Percentiles rank a stretch among this genome's conserved stretches.
Evolutionary conservation across 2,113 vertebrate genomes (phyloP).

Genomic region (Dipodomys stephensi): DNA sequence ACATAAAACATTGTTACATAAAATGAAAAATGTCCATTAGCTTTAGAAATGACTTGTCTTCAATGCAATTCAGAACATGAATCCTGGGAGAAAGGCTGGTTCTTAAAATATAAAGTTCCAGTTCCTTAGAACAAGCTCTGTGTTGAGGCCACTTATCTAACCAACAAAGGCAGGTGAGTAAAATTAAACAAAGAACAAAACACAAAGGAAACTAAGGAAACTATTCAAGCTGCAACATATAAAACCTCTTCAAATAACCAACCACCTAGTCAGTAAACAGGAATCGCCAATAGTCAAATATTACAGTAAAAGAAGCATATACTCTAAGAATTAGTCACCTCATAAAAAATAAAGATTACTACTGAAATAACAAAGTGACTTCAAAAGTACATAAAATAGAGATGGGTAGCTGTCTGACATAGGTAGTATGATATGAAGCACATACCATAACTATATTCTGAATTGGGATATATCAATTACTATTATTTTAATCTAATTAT

Average conservation of each 20-base stretch:
- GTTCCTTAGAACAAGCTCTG: neutral
- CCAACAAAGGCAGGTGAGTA: neutral
- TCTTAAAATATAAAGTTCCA: slow-evolving; percentile 53
- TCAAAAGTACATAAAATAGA: slow-evolving; percentile 43
- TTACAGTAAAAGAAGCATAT: neutral
- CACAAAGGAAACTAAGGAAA: neutral
- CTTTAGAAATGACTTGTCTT: slow-evolving; percentile 30
- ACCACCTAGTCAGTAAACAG: neutral
- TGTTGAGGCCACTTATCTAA: slow-evolving; percentile 4
- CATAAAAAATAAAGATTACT: slow-evolving; percentile 40
- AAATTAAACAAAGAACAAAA: slow-evolving; percentile 53
- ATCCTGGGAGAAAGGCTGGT: slow-evolving; percentile 35
- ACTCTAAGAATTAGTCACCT: slow-evolving; percentile 52
- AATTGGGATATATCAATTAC: neutral
- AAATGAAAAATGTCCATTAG: too few species aligned
- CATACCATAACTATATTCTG: neutral
- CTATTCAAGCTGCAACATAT: neutral
- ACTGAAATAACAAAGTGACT: slow-evolving; percentile 18
- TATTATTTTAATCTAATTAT: neutral
- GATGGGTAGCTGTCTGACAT: neutral
- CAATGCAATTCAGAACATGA: slow-evolving; percentile 23
- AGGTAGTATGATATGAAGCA: neutral
- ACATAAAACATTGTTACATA: neutral
- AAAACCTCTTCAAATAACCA: slow-evolving; percentile 28
- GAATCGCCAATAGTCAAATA: neutral